These are phyloP conservation scores for Ciconia nigra DNA, from an alignment of 2,797 vertebrate species.

Conservation along the genomic window DNA sequence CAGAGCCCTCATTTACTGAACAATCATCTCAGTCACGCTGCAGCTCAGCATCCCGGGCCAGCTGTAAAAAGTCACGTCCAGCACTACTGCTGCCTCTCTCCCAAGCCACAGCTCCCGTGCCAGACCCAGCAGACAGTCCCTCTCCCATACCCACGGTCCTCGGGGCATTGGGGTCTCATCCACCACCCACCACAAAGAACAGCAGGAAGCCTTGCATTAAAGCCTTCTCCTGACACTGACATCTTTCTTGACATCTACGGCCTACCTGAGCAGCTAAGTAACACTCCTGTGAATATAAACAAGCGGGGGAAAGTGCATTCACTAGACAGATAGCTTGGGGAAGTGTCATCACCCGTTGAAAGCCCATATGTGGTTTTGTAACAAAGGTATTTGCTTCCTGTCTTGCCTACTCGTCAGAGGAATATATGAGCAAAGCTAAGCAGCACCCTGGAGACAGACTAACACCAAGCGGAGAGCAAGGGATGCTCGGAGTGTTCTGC, in stretches of 20 bases:
- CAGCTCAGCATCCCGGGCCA: neutral
- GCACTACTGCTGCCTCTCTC: neutral
- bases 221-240: neutral
- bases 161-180: fast-evolving
- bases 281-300: slow-evolving; percentile 28
- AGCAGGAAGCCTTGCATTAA: neutral
- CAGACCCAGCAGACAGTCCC: neutral
- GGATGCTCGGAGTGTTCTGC: fast-evolving
- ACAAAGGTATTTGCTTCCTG: slow-evolving; percentile 36
- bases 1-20: neutral
- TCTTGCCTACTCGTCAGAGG: neutral
- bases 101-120: fast-evolving
- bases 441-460: slow-evolving; percentile 22
- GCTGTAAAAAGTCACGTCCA: neutral
- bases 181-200: neutral
- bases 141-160: neutral
- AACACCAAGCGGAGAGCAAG: neutral
- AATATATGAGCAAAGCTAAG: neutral
- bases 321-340: slow-evolving; percentile 3
- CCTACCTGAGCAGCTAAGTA: slow-evolving; percentile 17
- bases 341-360: slow-evolving; percentile 9
- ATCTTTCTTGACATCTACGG: neutral
- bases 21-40: neutral
- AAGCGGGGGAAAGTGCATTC: neutral
- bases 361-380: slow-evolving; percentile 35